Conservation (phyloP, 2,888 invertebrate genomes). For the Halictus quadricinctus region DNA sequence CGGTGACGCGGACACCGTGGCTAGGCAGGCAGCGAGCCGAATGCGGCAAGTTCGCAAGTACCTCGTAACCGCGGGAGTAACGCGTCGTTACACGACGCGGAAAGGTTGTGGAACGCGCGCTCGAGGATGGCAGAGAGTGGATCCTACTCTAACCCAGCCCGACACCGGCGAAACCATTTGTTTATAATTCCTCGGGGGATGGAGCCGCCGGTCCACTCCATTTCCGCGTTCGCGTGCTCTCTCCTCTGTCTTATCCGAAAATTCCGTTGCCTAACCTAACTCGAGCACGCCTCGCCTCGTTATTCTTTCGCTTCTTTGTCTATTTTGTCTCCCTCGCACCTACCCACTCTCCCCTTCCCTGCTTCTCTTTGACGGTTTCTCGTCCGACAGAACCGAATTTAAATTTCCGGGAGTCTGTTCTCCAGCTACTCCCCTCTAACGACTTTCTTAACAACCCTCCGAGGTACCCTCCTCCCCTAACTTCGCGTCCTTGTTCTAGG, state of each 20-base stretch:
- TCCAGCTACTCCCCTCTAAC: slow-evolving; percentile 61
- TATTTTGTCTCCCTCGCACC: not conserved
- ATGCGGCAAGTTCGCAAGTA: slow-evolving; percentile 68
- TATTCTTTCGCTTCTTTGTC: not conserved
- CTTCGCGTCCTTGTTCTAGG: not conserved
- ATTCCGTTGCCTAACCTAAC: not conserved
- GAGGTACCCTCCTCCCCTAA: slow-evolving; percentile 21
- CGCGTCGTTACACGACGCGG: slow-evolving; percentile 63
- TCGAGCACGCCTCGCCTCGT: not conserved
- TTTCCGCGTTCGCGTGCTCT: not conserved
- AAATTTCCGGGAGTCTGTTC: slow-evolving; percentile 67
- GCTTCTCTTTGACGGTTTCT: not conserved
- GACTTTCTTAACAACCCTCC: slow-evolving; percentile 74
- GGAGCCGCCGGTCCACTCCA: slow-evolving; percentile 20
- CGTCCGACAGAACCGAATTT: slow-evolving; percentile 66
- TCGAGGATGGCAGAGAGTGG: slow-evolving; percentile 5
- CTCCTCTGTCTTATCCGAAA: not conserved
- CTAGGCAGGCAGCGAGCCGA: slow-evolving; percentile 25
- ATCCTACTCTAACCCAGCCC: slow-evolving; percentile 9
- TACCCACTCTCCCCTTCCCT: not conserved
- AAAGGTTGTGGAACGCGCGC: slow-evolving; percentile 20
- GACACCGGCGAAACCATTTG: slow-evolving; percentile 59
- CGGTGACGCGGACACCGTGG: slow-evolving; percentile 58
- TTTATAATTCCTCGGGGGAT: slow-evolving; percentile 67
- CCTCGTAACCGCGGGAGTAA: slow-evolving; percentile 71